Evolutionary conservation across 2,113 vertebrate genomes (phyloP).

Genomic region (Bos javanicus): DNA sequence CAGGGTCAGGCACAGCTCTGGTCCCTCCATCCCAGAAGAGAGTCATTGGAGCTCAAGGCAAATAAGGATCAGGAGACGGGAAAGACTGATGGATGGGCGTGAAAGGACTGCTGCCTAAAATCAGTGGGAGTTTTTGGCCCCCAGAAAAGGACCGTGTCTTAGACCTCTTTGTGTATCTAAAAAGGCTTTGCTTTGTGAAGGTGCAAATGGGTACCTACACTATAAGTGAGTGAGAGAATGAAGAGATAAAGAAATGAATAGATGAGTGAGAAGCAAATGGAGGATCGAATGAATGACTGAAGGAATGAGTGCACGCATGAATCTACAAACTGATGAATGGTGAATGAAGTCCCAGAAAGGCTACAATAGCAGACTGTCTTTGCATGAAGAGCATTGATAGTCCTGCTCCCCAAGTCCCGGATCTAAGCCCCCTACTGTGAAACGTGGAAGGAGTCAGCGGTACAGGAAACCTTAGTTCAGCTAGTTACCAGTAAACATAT

Average conservation of each 20-base stretch:
- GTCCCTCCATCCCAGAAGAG: not conserved
- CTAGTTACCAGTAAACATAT: not conserved
- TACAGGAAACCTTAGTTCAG: not conserved
- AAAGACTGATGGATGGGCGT: not conserved
- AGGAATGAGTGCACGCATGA: not conserved
- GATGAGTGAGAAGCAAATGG: not conserved
- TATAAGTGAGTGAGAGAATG: not conserved
- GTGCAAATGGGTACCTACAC: not conserved
- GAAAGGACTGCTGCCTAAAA: not conserved
- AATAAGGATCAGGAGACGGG: not conserved
- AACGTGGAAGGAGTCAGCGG: not conserved
- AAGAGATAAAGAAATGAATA: not conserved
- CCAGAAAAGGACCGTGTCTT: not conserved
- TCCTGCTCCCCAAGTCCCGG: not conserved
- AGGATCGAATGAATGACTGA: not conserved
- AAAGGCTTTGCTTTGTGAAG: not conserved
- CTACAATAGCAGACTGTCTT: not conserved
- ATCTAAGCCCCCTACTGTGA: not conserved
- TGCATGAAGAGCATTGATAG: not conserved
- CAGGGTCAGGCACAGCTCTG: not conserved
- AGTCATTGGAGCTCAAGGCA: not conserved
- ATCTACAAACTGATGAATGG: not conserved
- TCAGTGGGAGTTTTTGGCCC: not conserved
- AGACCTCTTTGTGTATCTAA: not conserved
- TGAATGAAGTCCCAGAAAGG: not conserved